Percentiles rank a stretch among this genome's conserved stretches.
phyloP scores from a whole-genome alignment of 1,140 invertebrate genomes.

The Anastatus disparis region DNA sequence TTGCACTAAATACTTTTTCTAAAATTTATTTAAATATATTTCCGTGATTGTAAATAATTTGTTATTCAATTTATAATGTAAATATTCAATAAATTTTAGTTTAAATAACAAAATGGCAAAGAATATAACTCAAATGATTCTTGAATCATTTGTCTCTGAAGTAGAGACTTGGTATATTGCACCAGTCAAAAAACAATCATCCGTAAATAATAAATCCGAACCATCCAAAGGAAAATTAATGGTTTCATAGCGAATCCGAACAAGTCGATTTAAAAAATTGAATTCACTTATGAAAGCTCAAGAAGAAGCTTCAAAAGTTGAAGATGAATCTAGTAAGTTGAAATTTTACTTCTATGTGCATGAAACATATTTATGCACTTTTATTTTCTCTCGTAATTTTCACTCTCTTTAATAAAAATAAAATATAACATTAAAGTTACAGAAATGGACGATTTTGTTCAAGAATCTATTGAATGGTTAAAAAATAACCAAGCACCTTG shows the following conservation, averaged over 20 bases:
- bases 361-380: background rate
- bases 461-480: constrained; percentile 11
- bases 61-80: too few relatives aligned
- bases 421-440: background rate
- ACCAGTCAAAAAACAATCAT: constrained; percentile 24
- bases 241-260: constrained; percentile 9
- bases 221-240: constrained; percentile 20
- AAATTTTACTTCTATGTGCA: background rate
- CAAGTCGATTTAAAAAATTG: too few relatives aligned
- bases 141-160: constrained; percentile 15
- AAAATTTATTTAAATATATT: background rate
- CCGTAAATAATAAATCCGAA: constrained; percentile 15
- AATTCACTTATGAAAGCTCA: background rate
- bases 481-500: constrained; percentile 18
- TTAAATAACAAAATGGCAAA: background rate
- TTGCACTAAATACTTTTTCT: too few relatives aligned
- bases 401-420: background rate
- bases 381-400: background rate
- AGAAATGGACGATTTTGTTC: background rate
- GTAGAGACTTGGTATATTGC: constrained; percentile 20
- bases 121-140: constrained; percentile 8
- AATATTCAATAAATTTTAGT: background rate
- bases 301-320: background rate
- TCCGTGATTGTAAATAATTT: background rate
- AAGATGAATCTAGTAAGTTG: background rate